A percentile compares a stretch with the other conserved stretches of the same genome.
These are phyloP conservation scores for Styela clava DNA, from an alignment of 23 tunicate genomes.

Conservation along the genomic window DNA sequence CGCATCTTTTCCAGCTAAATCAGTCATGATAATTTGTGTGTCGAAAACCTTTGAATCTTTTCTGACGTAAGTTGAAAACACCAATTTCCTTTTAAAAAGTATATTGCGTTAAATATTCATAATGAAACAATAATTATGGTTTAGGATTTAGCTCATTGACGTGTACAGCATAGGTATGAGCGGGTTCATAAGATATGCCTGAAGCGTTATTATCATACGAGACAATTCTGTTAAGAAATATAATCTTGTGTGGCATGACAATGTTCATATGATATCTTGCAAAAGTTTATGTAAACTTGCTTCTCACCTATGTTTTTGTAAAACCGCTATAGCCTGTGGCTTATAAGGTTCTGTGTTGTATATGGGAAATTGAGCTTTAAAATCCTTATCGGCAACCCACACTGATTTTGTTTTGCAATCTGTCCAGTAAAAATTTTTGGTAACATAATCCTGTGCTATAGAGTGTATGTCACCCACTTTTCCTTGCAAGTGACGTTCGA, in stretches of 20 bases:
- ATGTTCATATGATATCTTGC: no score
- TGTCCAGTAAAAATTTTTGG: conserved; percentile 80
- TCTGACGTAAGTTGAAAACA: conserved; percentile 32
- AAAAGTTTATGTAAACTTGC: no score
- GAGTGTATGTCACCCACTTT: conserved; percentile 63
- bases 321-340: conserved; percentile 55
- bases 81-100: conserved; percentile 2
- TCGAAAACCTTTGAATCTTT: neutral
- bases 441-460: conserved; percentile 59
- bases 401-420: conserved; percentile 68
- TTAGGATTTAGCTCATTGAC: no score
- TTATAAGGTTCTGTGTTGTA: conserved; percentile 43
- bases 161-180: no score
- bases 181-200: no score
- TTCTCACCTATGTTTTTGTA: conserved; percentile 54
- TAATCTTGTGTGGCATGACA: no score
- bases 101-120: conserved; percentile 7
- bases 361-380: conserved; percentile 29
- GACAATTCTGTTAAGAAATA: no score
- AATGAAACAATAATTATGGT: no score
- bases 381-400: conserved; percentile 56
- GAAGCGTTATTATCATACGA: no score
- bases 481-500: conserved; percentile 40
- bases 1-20: conserved; percentile 49
- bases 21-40: conserved; percentile 19